These are phyloP conservation scores for Phaethon lepturus DNA, from an alignment of 2,113 vertebrate species.

Conservation along the genomic window DNA sequence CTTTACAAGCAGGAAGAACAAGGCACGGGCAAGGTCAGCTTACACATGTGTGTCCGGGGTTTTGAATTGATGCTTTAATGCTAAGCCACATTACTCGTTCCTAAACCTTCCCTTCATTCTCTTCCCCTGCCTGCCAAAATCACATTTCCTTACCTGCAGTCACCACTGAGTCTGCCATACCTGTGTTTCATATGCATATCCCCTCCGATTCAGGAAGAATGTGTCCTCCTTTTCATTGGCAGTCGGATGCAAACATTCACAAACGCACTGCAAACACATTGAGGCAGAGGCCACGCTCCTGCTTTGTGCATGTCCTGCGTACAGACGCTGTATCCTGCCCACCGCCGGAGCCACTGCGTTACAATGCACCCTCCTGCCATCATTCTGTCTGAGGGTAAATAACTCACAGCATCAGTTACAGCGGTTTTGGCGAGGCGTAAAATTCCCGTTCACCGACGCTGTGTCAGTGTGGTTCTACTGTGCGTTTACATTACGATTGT, in stretches of 20 bases:
- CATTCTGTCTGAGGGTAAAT: not conserved
- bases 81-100: not conserved
- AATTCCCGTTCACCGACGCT: not conserved
- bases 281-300: not conserved
- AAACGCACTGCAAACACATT: not conserved
- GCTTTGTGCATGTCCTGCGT: not conserved
- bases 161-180: not conserved
- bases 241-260: not conserved
- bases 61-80: not conserved
- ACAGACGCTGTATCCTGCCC: not conserved
- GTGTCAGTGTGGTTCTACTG: not conserved
- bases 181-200: not conserved
- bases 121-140: not conserved
- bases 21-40: not conserved
- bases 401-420: not conserved
- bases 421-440: not conserved
- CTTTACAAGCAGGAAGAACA: not conserved
- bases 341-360: not conserved
- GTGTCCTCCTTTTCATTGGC: not conserved
- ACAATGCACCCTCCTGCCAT: not conserved
- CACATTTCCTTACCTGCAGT: not conserved
- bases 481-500: not conserved
- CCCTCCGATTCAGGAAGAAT: not conserved
- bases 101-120: not conserved
- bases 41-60: not conserved